phyloP scores from a whole-genome alignment of 2,113 vertebrate genomes.

The Sceloporus undulatus region DNA sequence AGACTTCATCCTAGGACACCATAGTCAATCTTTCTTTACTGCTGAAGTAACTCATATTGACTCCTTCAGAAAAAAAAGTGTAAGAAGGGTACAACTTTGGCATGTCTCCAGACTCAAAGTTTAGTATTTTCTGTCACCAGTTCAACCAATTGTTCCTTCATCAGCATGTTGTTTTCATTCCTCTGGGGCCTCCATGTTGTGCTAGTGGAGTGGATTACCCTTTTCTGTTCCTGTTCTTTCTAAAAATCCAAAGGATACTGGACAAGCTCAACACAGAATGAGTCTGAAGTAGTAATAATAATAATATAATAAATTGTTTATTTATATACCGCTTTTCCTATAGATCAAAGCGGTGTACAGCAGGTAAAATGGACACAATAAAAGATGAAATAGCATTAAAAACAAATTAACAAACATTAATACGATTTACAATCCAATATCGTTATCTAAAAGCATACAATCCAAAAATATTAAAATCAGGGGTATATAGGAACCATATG shows the following conservation, averaged over 20 bases:
- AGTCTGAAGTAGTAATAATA: not conserved
- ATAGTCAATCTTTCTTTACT: not conserved
- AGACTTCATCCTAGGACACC: not conserved
- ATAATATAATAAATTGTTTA: too few species aligned
- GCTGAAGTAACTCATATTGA: not conserved
- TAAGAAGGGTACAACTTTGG: not conserved
- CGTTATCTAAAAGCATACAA: too few species aligned
- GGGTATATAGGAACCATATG: not conserved
- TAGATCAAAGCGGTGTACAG: too few species aligned
- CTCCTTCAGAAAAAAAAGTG: not conserved
- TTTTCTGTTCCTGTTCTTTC: not conserved
- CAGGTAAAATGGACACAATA: too few species aligned
- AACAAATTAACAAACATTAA: too few species aligned
- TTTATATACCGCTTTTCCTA: too few species aligned
- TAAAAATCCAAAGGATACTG: not conserved
- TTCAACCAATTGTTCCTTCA: not conserved
- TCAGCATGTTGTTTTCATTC: not conserved
- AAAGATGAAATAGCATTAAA: too few species aligned
- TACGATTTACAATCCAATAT: too few species aligned
- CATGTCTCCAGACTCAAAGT: not conserved
- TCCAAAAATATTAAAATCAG: too few species aligned
- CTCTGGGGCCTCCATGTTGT: not conserved
- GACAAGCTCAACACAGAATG: not conserved
- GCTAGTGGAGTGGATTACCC: not conserved
- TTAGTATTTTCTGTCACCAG: not conserved